Conservation (phyloP, 1,140 invertebrate species). For the Pentalonia nigronervosa region DNA sequence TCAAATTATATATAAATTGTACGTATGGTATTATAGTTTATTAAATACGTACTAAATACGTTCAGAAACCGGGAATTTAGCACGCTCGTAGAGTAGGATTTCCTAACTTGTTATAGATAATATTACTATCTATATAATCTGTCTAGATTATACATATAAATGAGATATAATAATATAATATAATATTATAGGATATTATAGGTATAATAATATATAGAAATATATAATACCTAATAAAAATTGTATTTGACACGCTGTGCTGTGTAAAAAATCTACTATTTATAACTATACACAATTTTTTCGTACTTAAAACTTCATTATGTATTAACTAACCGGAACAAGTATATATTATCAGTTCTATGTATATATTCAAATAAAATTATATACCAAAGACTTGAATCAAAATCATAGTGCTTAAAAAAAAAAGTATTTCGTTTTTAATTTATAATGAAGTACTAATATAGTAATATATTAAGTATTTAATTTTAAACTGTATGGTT, state of each 20-base stretch:
- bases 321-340: background rate
- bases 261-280: background rate
- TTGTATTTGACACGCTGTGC: background rate
- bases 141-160: background rate
- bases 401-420: conserved; percentile 6
- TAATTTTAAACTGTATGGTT: conserved; percentile 13
- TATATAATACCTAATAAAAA: background rate
- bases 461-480: background rate
- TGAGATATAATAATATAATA: background rate
- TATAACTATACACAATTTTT: conserved; percentile 1
- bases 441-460: background rate
- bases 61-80: too few species aligned
- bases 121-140: background rate
- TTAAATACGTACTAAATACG: too few species aligned
- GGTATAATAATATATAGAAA: background rate
- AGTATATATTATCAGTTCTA: background rate
- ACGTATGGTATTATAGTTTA: too few species aligned
- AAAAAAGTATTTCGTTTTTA: background rate
- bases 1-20: too few species aligned
- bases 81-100: too few species aligned
- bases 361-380: background rate
- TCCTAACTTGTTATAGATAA: too few species aligned
- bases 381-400: background rate
- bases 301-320: background rate
- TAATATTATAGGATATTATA: background rate